Percentiles rank a stretch among this genome's conserved stretches.
Evolutionary conservation across 1,140 invertebrate species (phyloP).

Genomic region (Drosophila pseudoobscura): DNA sequence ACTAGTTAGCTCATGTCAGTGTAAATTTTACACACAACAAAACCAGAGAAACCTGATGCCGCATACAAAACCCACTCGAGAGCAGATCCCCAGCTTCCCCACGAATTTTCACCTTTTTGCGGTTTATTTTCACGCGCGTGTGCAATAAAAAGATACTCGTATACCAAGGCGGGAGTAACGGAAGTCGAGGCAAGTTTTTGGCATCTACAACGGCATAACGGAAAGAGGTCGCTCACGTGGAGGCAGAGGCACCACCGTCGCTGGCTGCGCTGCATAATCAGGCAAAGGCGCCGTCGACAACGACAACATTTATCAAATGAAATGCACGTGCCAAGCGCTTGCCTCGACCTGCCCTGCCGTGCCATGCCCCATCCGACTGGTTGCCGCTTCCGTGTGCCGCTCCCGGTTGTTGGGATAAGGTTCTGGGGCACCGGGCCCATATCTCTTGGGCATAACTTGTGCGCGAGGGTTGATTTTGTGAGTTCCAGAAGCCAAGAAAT

Average conservation of each 20-base stretch:
- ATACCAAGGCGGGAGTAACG: slow-evolving; percentile 51
- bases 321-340: slow-evolving; percentile 76
- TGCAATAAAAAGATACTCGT: slow-evolving; percentile 71
- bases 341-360: slow-evolving; percentile 16
- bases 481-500: too few relatives aligned
- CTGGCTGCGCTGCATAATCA: slow-evolving; percentile 68
- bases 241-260: slow-evolving; percentile 13
- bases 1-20: slow-evolving; percentile 77
- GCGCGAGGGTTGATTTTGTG: too few relatives aligned
- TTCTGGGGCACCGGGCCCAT: slow-evolving; percentile 9
- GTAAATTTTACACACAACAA: slow-evolving; percentile 73
- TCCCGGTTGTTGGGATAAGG: slow-evolving; percentile 43
- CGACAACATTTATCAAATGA: slow-evolving; percentile 76
- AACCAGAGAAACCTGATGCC: slow-evolving; percentile 61
- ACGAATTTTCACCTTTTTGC: slow-evolving; percentile 37
- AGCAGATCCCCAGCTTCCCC: not conserved
- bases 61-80: slow-evolving; percentile 60
- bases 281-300: slow-evolving; percentile 63
- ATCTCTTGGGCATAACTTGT: slow-evolving; percentile 7
- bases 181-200: slow-evolving; percentile 68
- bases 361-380: too few relatives aligned
- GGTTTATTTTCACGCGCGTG: slow-evolving; percentile 67
- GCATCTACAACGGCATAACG: slow-evolving; percentile 41
- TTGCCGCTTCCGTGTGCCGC: slow-evolving; percentile 56
- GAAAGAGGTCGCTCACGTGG: slow-evolving; percentile 13